These are phyloP conservation scores for Nudaria mundana DNA, from an alignment of 2,888 invertebrate genomes.

Conservation along the genomic window DNA sequence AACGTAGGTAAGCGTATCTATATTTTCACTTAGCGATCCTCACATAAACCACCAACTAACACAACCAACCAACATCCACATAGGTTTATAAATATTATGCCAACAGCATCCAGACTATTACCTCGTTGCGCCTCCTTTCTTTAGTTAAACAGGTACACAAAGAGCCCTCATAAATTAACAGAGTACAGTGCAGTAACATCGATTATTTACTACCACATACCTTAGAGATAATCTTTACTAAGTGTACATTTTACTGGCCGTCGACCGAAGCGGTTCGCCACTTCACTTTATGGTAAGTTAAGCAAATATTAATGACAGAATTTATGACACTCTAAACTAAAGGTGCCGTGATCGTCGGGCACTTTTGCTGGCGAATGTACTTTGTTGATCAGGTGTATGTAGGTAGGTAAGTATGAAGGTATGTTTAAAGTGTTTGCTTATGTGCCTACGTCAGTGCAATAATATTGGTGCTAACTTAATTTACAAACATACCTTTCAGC, in stretches of 20 bases:
- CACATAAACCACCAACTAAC: no score
- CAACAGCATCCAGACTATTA: neutral
- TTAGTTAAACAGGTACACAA: slow-evolving; percentile 4
- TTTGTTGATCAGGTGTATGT: slow-evolving; percentile 18
- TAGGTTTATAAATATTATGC: neutral
- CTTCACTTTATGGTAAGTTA: slow-evolving; percentile 63
- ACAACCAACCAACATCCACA: no score
- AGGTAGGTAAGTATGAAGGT: no score
- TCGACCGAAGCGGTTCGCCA: slow-evolving; percentile 40
- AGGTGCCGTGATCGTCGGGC: slow-evolving; percentile 39
- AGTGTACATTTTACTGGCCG: slow-evolving; percentile 48
- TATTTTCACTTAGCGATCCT: no score
- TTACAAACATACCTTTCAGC: no score
- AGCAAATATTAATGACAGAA: slow-evolving; percentile 67
- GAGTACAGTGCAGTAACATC: slow-evolving; percentile 44
- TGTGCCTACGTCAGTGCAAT: no score
- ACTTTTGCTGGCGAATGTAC: slow-evolving; percentile 31
- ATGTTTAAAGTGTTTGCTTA: slow-evolving; percentile 5
- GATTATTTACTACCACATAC: slow-evolving; percentile 58
- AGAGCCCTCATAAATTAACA: slow-evolving; percentile 48
- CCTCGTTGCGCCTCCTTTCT: slow-evolving; percentile 3
- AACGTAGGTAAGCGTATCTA: no score
- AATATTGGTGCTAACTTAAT: no score
- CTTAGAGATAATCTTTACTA: slow-evolving; percentile 59
- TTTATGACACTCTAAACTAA: slow-evolving; percentile 52